Percentiles rank a stretch among this genome's conserved stretches.
These are phyloP conservation scores for Colius striatus DNA, from an alignment of 2,113 vertebrate species.

Conservation along the genomic window DNA sequence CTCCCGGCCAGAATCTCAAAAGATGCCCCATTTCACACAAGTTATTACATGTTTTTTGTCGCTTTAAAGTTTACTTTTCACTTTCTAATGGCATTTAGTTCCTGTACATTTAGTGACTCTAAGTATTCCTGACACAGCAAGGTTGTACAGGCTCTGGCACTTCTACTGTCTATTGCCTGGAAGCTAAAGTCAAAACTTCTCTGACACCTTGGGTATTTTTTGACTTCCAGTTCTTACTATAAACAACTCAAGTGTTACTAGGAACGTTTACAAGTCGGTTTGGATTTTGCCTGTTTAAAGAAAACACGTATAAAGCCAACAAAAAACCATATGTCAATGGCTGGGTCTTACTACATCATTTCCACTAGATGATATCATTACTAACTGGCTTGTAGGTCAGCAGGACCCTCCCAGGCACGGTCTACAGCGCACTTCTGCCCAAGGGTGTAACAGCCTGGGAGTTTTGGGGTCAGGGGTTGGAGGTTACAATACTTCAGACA, in stretches of 20 bases:
- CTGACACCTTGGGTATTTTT: background rate
- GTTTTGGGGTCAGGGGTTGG: background rate
- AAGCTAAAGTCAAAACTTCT: conserved; percentile 23
- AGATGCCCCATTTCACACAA: background rate
- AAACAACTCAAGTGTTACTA: background rate
- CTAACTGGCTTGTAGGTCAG: background rate
- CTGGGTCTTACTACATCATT: background rate
- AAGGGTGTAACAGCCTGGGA: accelerated
- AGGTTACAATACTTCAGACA: background rate
- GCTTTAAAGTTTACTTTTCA: background rate
- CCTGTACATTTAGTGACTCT: background rate
- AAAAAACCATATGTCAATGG: background rate
- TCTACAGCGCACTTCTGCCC: background rate
- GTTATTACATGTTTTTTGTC: background rate
- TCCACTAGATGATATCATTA: background rate
- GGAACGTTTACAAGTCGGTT: background rate
- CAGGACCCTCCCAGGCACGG: background rate
- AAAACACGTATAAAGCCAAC: background rate
- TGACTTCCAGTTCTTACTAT: background rate
- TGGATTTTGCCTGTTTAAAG: background rate
- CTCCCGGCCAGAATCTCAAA: background rate
- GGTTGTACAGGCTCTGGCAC: background rate
- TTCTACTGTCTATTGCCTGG: background rate
- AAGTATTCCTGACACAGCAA: conserved; percentile 28
- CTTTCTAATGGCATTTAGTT: conserved; percentile 23